Conservation (phyloP, 2,797 vertebrate species). For the Garrulus glandarius region DNA sequence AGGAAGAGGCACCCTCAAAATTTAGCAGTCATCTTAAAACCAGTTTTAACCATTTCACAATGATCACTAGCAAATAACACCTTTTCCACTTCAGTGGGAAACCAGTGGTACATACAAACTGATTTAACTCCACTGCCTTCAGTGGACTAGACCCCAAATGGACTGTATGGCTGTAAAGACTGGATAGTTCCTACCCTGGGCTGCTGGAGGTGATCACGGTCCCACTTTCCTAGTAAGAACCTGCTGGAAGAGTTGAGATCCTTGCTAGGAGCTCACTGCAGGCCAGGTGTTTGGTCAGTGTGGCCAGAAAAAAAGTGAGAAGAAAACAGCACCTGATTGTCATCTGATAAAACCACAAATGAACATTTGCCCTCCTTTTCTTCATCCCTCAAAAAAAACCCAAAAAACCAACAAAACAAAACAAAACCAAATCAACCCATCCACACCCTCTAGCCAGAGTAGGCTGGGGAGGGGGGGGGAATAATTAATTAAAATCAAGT, state of each 20-base stretch:
- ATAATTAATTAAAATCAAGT: not conserved
- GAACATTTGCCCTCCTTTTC: not conserved
- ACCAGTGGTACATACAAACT: not conserved
- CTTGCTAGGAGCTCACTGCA: not conserved
- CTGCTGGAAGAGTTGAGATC: not conserved
- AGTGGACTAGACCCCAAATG: not conserved
- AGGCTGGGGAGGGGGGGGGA: not conserved
- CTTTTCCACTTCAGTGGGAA: not conserved
- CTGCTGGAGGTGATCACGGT: not conserved
- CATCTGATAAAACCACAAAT: not conserved
- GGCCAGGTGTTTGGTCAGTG: not conserved
- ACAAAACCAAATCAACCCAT: not conserved
- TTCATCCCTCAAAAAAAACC: not conserved
- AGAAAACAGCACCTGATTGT: conserved; percentile 32
- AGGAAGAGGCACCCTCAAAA: not conserved
- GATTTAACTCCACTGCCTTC: not conserved
- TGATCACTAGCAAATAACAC: not conserved
- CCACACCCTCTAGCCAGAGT: not conserved
- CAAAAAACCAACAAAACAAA: not conserved
- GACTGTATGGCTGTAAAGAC: not conserved
- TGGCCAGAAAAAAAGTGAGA: not conserved
- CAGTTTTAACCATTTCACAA: not conserved
- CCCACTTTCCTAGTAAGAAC: not conserved
- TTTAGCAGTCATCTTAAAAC: not conserved
- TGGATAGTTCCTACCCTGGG: not conserved